Evolutionary conservation across 2,888 invertebrate species (phyloP).

Genomic region (Falcaria lacertinaria): DNA sequence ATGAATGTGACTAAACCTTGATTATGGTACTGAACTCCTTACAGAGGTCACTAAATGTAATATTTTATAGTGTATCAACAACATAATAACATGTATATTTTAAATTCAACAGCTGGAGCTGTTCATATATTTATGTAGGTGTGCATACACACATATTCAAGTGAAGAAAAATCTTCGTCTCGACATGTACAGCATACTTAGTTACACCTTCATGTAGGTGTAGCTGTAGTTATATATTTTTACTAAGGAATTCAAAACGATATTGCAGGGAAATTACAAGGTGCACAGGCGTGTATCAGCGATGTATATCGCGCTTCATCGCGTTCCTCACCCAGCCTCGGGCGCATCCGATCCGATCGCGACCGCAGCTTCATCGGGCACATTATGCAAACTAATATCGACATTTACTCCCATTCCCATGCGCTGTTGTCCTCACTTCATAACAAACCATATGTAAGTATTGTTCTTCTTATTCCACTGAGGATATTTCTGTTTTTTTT

Average conservation of each 20-base stretch:
- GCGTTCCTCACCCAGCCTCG: slow-evolving; percentile 60
- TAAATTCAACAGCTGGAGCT: slow-evolving; percentile 27
- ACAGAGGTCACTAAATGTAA: slow-evolving; percentile 66
- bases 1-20: slow-evolving; percentile 79
- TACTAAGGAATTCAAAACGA: slow-evolving; percentile 27
- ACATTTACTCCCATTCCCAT: slow-evolving; percentile 43
- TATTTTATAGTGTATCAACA: slow-evolving; percentile 37
- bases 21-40: slow-evolving; percentile 75
- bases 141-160: no score
- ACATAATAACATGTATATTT: slow-evolving; percentile 32
- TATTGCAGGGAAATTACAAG: slow-evolving; percentile 52
- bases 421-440: not conserved
- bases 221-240: not conserved
- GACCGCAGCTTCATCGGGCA: slow-evolving; percentile 47
- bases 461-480: no score
- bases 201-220: not conserved
- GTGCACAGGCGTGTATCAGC: slow-evolving; percentile 27
- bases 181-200: not conserved
- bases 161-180: not conserved
- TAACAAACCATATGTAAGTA: not conserved
- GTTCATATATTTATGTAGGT: slow-evolving; percentile 5
- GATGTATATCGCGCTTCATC: slow-evolving; percentile 62
- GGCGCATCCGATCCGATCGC: slow-evolving; percentile 59
- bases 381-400: slow-evolving; percentile 60
- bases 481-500: no score